These are phyloP conservation scores for Phania funesta DNA, from an alignment of 2,888 invertebrate genomes.

Conservation along the genomic window DNA sequence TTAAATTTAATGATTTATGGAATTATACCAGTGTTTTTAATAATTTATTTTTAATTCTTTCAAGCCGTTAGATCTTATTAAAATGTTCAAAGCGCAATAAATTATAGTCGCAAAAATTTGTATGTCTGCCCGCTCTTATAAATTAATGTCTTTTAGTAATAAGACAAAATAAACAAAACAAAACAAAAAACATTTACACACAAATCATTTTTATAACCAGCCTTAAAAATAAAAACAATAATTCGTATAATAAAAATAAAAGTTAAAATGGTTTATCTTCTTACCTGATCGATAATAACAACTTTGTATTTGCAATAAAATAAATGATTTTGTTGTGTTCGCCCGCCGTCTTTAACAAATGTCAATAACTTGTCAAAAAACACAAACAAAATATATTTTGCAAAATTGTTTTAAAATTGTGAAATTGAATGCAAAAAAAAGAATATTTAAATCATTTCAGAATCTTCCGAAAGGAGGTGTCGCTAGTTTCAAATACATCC, in stretches of 20 bases:
- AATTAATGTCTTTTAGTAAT: constrained; percentile 25
- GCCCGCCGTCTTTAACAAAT: constrained; percentile 23
- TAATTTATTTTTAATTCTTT: constrained; percentile 18
- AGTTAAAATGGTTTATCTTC: constrained; percentile 62
- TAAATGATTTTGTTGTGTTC: constrained; percentile 2
- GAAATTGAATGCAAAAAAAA: constrained; percentile 7
- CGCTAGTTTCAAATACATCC: background rate
- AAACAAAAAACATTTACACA: constrained; percentile 25
- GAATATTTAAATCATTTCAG: constrained; percentile 16
- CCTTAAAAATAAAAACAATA: constrained; percentile 41
- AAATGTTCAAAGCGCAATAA: constrained; percentile 28
- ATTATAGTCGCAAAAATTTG: constrained; percentile 9
- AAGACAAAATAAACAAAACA: background rate
- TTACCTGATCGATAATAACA: constrained; percentile 65
- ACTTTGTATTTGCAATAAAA: constrained; percentile 33
- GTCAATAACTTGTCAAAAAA: constrained; percentile 61
- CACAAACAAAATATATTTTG: background rate
- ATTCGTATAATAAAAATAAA: constrained; percentile 44
- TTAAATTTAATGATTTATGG: constrained; percentile 49
- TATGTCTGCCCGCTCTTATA: constrained; percentile 14
- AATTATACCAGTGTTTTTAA: constrained; percentile 36
- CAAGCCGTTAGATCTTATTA: constrained; percentile 31
- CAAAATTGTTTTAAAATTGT: background rate
- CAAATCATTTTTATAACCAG: constrained; percentile 66
- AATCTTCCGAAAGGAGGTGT: background rate